A percentile compares a stretch with the other conserved stretches of the same genome.
Evolutionary conservation across 1,140 invertebrate genomes (phyloP).

Genomic region (Chionoecetes opilio): DNA sequence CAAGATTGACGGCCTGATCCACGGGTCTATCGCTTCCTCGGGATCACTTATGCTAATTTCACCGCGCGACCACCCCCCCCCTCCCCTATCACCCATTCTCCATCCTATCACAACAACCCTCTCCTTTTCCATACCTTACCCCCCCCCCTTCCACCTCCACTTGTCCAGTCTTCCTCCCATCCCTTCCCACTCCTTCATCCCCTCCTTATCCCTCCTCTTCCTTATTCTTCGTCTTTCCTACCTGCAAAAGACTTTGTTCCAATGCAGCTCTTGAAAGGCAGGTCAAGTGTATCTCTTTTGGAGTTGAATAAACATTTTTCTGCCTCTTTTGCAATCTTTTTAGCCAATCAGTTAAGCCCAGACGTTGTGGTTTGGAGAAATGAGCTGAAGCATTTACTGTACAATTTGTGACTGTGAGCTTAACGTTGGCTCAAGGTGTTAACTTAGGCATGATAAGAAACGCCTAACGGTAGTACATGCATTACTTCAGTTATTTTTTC

Average conservation of each 20-base stretch:
- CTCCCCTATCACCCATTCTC: neutral
- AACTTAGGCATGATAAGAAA: too few species aligned
- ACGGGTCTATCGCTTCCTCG: constrained; percentile 38
- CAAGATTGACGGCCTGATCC: constrained; percentile 51
- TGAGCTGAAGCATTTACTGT: too few species aligned
- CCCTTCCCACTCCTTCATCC: neutral
- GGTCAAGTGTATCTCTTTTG: too few species aligned
- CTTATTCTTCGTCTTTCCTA: neutral
- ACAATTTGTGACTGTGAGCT: too few species aligned
- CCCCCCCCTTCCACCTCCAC: neutral
- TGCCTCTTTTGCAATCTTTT: too few species aligned
- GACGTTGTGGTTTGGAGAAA: too few species aligned
- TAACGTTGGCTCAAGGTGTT: too few species aligned
- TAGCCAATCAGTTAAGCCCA: too few species aligned
- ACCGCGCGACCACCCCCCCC: neutral
- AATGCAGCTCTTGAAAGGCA: too few species aligned
- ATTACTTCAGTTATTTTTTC: too few species aligned
- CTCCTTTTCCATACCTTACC: neutral
- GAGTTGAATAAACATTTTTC: too few species aligned
- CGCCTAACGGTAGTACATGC: too few species aligned
- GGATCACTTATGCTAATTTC: constrained; percentile 64
- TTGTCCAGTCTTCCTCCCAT: neutral
- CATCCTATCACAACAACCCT: neutral
- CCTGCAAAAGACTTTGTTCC: neutral
- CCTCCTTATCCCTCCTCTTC: neutral